phyloP scores from a whole-genome alignment of 2,888 invertebrate genomes.

The Cephus nigrinus region DNA sequence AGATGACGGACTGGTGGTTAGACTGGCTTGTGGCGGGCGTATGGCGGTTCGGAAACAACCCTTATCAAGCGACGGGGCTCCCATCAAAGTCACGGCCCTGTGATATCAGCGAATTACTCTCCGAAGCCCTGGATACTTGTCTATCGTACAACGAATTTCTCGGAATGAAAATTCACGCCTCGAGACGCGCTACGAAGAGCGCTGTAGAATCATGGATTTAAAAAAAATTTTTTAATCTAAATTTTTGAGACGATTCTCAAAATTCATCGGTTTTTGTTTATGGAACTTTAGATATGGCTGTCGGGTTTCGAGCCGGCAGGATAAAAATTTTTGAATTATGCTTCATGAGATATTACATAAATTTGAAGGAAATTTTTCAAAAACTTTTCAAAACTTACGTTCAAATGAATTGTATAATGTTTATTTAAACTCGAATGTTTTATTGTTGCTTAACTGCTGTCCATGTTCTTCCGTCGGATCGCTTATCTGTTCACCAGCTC shows the following conservation, averaged over 20 bases:
- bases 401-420: neutral
- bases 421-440: neutral
- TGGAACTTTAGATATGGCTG: neutral
- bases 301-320: neutral
- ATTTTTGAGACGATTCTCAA: neutral
- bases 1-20: slow-evolving; percentile 13
- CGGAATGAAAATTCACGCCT: neutral
- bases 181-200: neutral
- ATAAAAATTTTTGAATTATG: neutral
- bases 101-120: slow-evolving; percentile 35
- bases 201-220: neutral
- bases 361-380: neutral
- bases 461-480: neutral
- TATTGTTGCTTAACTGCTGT: neutral
- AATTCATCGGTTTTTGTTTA: neutral
- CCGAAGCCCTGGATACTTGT: neutral
- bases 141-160: neutral
- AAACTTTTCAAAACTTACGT: neutral
- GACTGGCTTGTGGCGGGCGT: slow-evolving; percentile 12
- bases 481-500: neutral
- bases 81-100: slow-evolving; percentile 34
- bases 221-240: neutral
- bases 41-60: slow-evolving; percentile 25
- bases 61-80: slow-evolving; percentile 27
- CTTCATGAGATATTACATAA: neutral